These are phyloP conservation scores for Drosophila villosipedis DNA, from an alignment of 2,888 invertebrate genomes.

Conservation along the genomic window DNA sequence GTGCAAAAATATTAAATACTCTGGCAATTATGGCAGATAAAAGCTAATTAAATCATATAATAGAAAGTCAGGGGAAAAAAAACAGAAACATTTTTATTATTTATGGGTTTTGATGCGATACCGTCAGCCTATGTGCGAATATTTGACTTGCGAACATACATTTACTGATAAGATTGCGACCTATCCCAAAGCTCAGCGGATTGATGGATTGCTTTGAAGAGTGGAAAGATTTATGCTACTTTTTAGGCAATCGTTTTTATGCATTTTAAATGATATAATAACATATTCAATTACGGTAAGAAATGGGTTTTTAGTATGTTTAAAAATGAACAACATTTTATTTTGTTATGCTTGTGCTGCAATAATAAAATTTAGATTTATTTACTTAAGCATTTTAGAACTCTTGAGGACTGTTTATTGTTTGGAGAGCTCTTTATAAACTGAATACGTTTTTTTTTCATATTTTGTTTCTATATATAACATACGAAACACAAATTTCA, in stretches of 20 bases:
- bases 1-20: constrained; percentile 13
- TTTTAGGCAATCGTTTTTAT: not conserved
- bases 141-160: not conserved
- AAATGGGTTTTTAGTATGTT: not conserved
- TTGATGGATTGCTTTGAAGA: not conserved
- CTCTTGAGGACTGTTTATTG: not conserved
- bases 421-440: not conserved
- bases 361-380: not conserved
- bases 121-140: not conserved
- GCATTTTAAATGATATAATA: not conserved
- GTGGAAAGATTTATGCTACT: not conserved
- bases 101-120: not conserved
- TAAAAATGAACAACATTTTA: not conserved
- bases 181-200: constrained; percentile 2
- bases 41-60: not conserved
- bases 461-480: not conserved
- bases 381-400: not conserved
- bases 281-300: not conserved
- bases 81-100: not conserved
- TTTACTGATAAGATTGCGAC: constrained; percentile 1
- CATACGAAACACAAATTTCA: not conserved
- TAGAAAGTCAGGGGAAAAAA: not conserved
- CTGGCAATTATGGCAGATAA: not conserved
- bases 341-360: no score
- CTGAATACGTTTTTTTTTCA: not conserved